Base-by-base conservation (phyloP, 2,888 invertebrate genomes). In the Drosophila pseudotakahashii region DNA sequence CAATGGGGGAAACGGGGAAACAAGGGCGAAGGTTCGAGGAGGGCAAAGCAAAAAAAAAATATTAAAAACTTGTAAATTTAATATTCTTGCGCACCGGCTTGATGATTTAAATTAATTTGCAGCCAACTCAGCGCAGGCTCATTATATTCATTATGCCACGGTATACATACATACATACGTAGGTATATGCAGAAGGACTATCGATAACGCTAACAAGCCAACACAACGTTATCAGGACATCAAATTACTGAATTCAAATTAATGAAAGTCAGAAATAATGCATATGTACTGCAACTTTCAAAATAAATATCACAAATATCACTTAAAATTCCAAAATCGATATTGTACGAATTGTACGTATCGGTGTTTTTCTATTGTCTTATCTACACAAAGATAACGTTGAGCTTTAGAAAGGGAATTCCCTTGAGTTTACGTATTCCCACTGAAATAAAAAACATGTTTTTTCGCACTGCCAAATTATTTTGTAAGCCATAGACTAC, bases 21-120 rank as follows among this genome's bases (percentile, higher is more conserved):
- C 14, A 14, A 14, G 16, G 39, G 70, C 13, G 37, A 32, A 5
- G n/a, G 2, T 26, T 9, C 7, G 26, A n/a, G 34, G 9, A 2
- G 39, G 14, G 36, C 45, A 36, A 23, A 16, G 36, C 37, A 45
- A 16, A 13, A 53, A 5, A 42, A 61, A 36, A 36, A 44, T 23
- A 16, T 39, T 11, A 6, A 19, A 74, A 64, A 61, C 37, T 62
- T 72, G 67, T 72, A 62, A 75, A 75, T 75, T 75, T 76, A 75
- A 75, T 75, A 75, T 71, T 73, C 47, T 60, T 63, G 73, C 44
- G 63, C 68, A 66, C 51, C 44, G 39, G 67, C 54, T 48, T 67
- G 59, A 50, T 66, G 68, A 59, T 75, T 75, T 75, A 75, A 75
- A 74, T 74, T 73, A 62, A 74, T 73, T 74, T 73, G 68, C 68